Base-by-base conservation (phyloP, 2,113 vertebrate genomes). In the Prunella himalayana region DNA sequence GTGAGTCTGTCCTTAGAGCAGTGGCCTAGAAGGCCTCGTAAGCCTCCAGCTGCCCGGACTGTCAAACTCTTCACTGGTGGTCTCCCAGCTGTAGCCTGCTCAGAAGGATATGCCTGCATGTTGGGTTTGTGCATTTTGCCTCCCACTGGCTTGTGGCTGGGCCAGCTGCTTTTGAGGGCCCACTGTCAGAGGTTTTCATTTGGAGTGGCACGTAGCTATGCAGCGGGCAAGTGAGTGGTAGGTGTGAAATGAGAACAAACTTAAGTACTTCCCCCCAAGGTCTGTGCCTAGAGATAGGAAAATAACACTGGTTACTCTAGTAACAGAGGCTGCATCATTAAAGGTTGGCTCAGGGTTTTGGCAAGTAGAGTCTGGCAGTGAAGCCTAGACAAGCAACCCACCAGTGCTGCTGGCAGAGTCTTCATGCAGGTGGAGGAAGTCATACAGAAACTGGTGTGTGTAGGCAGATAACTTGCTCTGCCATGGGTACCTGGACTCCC, bases 341-440 rank as follows among this genome's bases (percentile, higher is more conserved):
- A 82, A 76, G 33, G 5, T n/a, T 93, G 90, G 69, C 92, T 91
- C 39, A 59, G 56, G 19, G 23, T 75, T 96, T 89, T 94, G 69
- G 94, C 69, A 89, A 49, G 73, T 39, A 39, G 33, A 64, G 44
- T 57, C 86, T 94, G 80, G 89, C 89, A 88, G 68, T 12, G 83
- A 90, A 83, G 68, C 68, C 63, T 80, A 77, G 63, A 77, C 37
- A 76, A 90, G 84, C 84, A 78, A 75, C 81, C 44, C n/a, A 94
- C 37, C 44, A 44, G 61, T 82, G 73, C 51, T 90, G 88, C 49
- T 94, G 96, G 94, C 85, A 79, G 70, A 8, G 39, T 68, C 44
- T 49, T 68, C 66, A 8, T 45, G 87, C 90, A 97, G 95, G 92
- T 96, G 94, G 87, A 87, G 73, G 93, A 94, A 96, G 59, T 83